Base-by-base conservation (phyloP, 2,797 vertebrate species). In the Artibeus jamaicensis region DNA sequence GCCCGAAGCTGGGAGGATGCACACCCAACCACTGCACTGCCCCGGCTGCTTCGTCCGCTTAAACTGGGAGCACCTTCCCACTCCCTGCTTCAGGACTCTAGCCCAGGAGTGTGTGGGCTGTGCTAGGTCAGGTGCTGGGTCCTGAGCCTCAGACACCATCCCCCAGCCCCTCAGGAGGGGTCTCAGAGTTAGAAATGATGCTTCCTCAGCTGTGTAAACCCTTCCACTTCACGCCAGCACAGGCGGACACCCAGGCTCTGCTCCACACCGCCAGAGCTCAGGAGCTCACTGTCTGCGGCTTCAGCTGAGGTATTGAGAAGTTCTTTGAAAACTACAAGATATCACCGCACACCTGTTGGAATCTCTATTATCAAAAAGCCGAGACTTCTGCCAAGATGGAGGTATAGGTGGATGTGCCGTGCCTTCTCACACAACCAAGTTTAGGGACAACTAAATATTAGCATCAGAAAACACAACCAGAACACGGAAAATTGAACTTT, bases 291-390 rank as follows among this genome's bases (percentile, higher is more conserved):
- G 26, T 22, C 53, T 48, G 24, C 37, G 50, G 87, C 85, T 26
- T 42, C 42, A 42, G 39, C 39, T 42, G 42, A 48, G 39, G 48
- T 32, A 19, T 42, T 65, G 11, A 67, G 42, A 37, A 21, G 73
- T n/a, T 76, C 29, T 76, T 48, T 76, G 73, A n/a, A 76, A 76
- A 76, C 29, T 46, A 76, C 15, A 14, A 62, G 59, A 62, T 62
- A 62, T 32, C 29, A 32, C 29, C 29, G 14, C 59, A n/a, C 29
- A 62, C 32, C 32, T 65, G 55, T 46, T 57, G 65, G 57, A 46
- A 82, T 82, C 39, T 65, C 79, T 82, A 46, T n/a, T 44, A 82
- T 82, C 57, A n/a, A 65, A 82, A 82, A 44, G 57, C 22, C 79
- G n/a, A n/a, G n/a, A n/a, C n/a, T n/a, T n/a, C n/a, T n/a, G n/a